Evolutionary conservation across 2,113 vertebrate species (phyloP).

Genomic region (Panthera uncia): DNA sequence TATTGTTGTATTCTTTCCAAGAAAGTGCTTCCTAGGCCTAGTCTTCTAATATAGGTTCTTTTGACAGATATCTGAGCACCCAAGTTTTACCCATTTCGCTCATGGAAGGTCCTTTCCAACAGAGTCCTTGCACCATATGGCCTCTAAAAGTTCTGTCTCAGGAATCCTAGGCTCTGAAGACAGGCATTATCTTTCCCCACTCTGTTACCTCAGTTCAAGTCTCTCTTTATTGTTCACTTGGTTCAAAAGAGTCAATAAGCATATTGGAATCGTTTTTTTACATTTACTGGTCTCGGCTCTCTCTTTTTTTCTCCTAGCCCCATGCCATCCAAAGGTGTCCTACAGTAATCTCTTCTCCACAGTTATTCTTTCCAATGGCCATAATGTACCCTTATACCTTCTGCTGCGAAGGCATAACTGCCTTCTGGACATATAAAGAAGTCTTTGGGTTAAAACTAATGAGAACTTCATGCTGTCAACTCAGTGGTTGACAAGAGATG

Average conservation of each 20-base stretch:
- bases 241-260: background rate
- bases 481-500: background rate
- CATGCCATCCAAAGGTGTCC: background rate
- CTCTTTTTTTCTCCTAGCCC: background rate
- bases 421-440: background rate
- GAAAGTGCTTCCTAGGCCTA: background rate
- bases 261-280: background rate
- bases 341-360: background rate
- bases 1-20: background rate
- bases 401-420: background rate
- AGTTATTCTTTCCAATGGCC: background rate
- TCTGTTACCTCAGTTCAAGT: background rate
- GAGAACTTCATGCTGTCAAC: background rate
- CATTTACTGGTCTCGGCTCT: background rate
- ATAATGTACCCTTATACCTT: background rate
- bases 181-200: background rate
- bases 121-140: rapidly evolving
- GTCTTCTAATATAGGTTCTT: background rate
- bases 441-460: background rate
- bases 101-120: background rate
- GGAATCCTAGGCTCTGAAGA: background rate
- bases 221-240: background rate
- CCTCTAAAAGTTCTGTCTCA: background rate
- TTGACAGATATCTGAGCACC: background rate
- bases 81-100: background rate